phyloP scores from a whole-genome alignment of 2,888 invertebrate species.

The Lasioglossum zephyrum region DNA sequence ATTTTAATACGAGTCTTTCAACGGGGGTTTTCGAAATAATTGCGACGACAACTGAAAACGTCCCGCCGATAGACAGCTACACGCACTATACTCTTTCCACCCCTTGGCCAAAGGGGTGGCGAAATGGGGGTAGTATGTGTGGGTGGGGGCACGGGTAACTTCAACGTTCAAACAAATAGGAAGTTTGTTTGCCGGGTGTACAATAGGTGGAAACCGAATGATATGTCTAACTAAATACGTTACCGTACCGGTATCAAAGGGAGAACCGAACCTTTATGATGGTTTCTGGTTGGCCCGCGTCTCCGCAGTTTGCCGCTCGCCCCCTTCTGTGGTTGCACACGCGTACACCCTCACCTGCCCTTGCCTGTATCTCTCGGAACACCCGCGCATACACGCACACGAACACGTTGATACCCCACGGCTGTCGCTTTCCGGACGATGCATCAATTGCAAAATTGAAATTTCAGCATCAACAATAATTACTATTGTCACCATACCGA shows the following conservation, averaged over 20 bases:
- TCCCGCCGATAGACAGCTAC: constrained; percentile 59
- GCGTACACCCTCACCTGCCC: constrained; percentile 30
- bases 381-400: constrained; percentile 4
- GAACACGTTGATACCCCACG: constrained; percentile 21
- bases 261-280: constrained; percentile 83
- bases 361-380: constrained; percentile 27
- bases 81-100: constrained; percentile 56
- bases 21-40: constrained; percentile 72
- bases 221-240: constrained; percentile 83
- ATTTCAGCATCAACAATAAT: constrained; percentile 80
- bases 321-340: constrained; percentile 72
- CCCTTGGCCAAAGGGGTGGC: constrained; percentile 43
- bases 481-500: constrained; percentile 76
- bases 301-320: constrained; percentile 77
- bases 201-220: constrained; percentile 83
- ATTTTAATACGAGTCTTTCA: constrained; percentile 51
- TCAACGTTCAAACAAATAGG: constrained; percentile 82
- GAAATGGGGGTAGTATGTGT: not conserved
- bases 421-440: constrained; percentile 67
- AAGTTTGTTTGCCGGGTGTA: constrained; percentile 81
- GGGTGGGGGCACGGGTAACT: constrained; percentile 45
- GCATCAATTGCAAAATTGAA: constrained; percentile 81
- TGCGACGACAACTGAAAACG: constrained; percentile 61
- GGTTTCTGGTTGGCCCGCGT: constrained; percentile 81
- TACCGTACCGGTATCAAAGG: constrained; percentile 81